Evolutionary conservation across 2,113 vertebrate species (phyloP), one percentile per base, ranked within the genome.

Genomic region (Gymnogyps californianus): DNA sequence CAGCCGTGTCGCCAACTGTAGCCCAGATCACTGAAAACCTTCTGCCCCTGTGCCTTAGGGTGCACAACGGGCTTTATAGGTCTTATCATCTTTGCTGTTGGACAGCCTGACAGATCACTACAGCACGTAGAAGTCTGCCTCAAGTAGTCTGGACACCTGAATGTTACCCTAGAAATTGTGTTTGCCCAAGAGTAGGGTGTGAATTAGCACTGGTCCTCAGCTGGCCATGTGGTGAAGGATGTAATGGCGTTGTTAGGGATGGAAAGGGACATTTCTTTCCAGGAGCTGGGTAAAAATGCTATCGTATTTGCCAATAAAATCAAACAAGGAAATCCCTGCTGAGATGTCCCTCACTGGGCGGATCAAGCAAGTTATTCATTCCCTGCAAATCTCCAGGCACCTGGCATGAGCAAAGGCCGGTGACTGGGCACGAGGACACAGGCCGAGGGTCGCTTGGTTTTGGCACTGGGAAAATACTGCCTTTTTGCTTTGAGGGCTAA

Each of bases 271-370:
- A 3, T 61, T 59, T 70, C 29, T 64, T 47, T 69, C 54, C 55
- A 76, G 46, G 51, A 90, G 22, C 8, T 62, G 79, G n/a, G 26
- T 51, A 54, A 58, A 77, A 77, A 42, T 31, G 11, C 15, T 40
- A 13, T 32, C 10, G 3, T 65, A 38, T 71, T 82, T 71, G 21
- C n/a, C 79, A 96, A 93, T 90, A 92, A 97, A 97, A 93, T 47
- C 67, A 51, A 17, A 46, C 5, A 47, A 55, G 38, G n/a, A 66
- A 93, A 87, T 29, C 59, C 38, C 47, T 87, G 46, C 38, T 81
- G 82, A 42, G 40, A 34, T 0, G 2, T 13, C 54, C 9, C 22
- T 90, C 20, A 18, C 21, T 44, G 47, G 17, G 38, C 51, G 66
- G n/a, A 19, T 62, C 58, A 49, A n/a, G 1, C 5, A 6, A 34